phyloP scores from a whole-genome alignment of 2,888 invertebrate genomes.

The Campoplex nolae region DNA sequence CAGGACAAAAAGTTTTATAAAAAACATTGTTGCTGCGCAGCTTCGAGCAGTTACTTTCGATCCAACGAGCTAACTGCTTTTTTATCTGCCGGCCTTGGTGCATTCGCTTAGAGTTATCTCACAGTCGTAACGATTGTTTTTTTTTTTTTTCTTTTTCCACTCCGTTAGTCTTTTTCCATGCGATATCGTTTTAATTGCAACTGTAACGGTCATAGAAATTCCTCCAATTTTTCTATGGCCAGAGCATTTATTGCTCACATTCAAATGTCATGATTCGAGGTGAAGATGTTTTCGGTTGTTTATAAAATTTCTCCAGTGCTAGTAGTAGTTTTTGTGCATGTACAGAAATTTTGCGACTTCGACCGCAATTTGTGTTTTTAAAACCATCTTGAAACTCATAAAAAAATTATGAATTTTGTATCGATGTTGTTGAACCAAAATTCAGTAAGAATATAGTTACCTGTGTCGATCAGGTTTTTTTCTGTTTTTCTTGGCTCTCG shows the following conservation, averaged over 20 bases:
- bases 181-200: background rate
- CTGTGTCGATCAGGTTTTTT: no score
- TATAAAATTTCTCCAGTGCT: background rate
- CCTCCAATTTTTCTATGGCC: background rate
- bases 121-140: background rate
- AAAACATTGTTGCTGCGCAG: background rate
- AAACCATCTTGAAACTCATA: no score
- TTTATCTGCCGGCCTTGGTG: background rate
- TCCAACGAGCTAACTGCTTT: background rate
- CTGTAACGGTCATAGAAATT: background rate
- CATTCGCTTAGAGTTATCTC: slow-evolving; percentile 7
- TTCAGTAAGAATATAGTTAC: no score
- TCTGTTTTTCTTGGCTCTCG: no score
- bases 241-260: background rate
- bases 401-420: no score
- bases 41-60: background rate
- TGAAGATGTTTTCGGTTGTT: background rate
- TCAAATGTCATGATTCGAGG: background rate
- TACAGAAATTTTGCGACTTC: background rate
- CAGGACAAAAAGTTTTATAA: background rate
- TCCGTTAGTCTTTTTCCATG: background rate
- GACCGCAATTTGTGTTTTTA: no score
- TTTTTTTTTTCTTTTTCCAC: background rate
- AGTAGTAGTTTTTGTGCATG: background rate
- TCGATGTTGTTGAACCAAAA: no score